phyloP scores from a whole-genome alignment of 2,113 vertebrate species.

The Gallinago media region DNA sequence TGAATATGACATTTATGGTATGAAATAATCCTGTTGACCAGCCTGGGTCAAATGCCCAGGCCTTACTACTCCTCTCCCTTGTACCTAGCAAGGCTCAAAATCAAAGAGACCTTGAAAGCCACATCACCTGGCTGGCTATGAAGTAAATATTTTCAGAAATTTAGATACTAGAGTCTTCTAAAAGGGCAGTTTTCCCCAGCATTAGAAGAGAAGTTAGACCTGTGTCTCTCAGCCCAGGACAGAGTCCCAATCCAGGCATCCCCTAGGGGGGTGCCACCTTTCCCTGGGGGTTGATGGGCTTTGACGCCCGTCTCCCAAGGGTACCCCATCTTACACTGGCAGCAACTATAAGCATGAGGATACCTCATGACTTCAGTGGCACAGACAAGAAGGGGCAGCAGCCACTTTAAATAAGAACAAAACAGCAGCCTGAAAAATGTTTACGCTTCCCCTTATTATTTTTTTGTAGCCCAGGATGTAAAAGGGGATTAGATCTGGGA shows the following conservation, averaged over 20 bases:
- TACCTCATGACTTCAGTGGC: neutral
- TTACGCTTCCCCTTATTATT: neutral
- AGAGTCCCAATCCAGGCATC: neutral
- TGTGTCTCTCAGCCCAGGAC: too few species aligned
- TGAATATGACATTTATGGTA: too few species aligned
- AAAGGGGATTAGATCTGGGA: neutral
- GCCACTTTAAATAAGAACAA: neutral
- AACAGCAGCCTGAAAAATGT: neutral
- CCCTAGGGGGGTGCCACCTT: neutral
- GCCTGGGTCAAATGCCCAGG: too few species aligned
- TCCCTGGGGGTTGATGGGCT: neutral
- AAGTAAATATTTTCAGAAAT: too few species aligned
- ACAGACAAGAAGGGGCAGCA: neutral
- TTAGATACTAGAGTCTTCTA: too few species aligned
- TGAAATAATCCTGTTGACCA: too few species aligned
- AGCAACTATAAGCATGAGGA: neutral
- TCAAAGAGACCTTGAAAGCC: too few species aligned
- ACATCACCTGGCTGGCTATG: too few species aligned
- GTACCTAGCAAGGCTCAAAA: too few species aligned
- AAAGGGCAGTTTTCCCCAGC: too few species aligned
- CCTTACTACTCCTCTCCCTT: too few species aligned
- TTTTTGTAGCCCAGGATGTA: neutral
- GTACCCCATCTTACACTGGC: neutral
- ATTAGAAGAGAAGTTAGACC: too few species aligned
- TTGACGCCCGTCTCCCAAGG: neutral